Percentiles rank a stretch among this genome's conserved stretches.
These are phyloP conservation scores for Lumbricus terrestris DNA, from an alignment of 2,888 invertebrate genomes.

Conservation along the genomic window DNA sequence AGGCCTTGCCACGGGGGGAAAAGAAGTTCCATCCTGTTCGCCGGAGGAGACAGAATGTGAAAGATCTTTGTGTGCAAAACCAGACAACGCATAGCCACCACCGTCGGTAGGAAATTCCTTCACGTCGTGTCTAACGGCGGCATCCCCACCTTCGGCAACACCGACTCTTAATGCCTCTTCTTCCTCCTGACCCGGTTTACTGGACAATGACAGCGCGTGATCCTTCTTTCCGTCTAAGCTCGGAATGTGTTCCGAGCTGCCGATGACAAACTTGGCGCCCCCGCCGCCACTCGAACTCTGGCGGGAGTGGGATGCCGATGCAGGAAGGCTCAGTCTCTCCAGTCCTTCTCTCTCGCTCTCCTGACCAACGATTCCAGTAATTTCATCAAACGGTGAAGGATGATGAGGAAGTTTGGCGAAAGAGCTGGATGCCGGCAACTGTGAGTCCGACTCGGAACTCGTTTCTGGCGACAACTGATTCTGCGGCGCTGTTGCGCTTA, in stretches of 20 bases:
- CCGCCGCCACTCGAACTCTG: slow-evolving; percentile 34
- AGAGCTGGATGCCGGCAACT: slow-evolving; percentile 25
- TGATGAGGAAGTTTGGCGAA: slow-evolving; percentile 33
- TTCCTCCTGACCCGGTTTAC: background rate
- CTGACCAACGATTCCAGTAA: background rate
- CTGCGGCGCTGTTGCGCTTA: background rate
- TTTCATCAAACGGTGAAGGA: slow-evolving; percentile 31
- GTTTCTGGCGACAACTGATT: background rate
- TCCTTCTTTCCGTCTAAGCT: background rate
- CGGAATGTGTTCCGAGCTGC: slow-evolving; percentile 10
- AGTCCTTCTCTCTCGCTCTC: background rate
- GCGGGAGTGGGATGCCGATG: slow-evolving; percentile 27
- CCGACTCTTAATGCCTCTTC: background rate
- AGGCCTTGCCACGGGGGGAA: background rate
- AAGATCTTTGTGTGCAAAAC: background rate
- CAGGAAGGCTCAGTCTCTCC: background rate
- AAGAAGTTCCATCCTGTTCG: background rate
- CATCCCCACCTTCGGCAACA: background rate
- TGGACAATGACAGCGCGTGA: background rate
- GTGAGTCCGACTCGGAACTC: background rate
- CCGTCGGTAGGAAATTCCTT: background rate
- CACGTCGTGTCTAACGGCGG: background rate
- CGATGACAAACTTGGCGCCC: slow-evolving; percentile 34
- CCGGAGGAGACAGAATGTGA: background rate
- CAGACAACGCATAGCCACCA: background rate